Evolutionary conservation across 2,888 invertebrate species (phyloP), one percentile per base, ranked within the genome.

Genomic region (Melitaea athalia): DNA sequence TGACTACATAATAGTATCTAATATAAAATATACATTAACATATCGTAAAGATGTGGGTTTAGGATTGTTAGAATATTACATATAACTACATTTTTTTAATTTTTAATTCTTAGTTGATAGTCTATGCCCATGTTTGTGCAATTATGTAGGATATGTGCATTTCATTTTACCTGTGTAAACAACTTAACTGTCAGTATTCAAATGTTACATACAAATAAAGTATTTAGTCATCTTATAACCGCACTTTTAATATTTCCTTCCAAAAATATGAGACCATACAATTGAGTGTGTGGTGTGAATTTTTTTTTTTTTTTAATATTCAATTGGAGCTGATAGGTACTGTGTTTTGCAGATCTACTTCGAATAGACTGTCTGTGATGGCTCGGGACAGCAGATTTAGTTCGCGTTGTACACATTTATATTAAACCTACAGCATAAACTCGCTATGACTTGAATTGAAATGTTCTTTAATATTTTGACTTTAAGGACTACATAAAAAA

Each of bases 121-220:
- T 65, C 47, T 52, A 63, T 71, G 73, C 72, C 69, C 72, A 72
- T 74, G 68, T 80, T 80, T 80, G 84, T 86, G 86, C 87, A 88
- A 87, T 88, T 86, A 87, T 80, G 77, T 88, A 87, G 85, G 73
- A 74, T 76, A 75, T 81, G 82, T 76, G 78, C 77, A 75, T 79
- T 79, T 81, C 78, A 72, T 73, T 72, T 76, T 79, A 79, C 75
- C 74, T 77, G 74, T 76, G 76, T 80, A 78, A 77, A 77, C 77
- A 76, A 81, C 78, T 80, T 81, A 59, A 69, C 60, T 84, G 74
- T 86, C 89, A 89, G 89, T 91, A 91, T 92, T 89, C 81, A 82
- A 88, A 76, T 88, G 89, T 91, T 91, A 83, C 85, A 81, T 77
- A 77, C 85, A 83, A 92, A 86, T 91, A 91, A 91, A 90, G 85